Evolutionary conservation across 2,797 vertebrate genomes (phyloP).

Genomic region (Glyptemys insculpta): DNA sequence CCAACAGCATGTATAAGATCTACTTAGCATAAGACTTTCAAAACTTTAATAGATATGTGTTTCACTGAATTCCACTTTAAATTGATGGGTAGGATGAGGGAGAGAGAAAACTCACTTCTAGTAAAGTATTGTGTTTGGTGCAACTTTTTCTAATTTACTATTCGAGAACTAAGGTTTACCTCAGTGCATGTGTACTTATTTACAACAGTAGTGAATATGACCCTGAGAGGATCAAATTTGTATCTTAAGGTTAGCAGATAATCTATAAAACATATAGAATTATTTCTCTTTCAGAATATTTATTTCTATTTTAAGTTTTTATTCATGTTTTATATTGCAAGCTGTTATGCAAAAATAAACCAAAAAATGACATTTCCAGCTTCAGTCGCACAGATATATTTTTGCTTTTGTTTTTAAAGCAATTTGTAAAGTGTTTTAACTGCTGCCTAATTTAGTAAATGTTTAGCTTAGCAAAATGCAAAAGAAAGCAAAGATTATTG

Average conservation of each 20-base stretch:
- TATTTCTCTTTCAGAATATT: background rate
- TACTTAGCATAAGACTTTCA: background rate
- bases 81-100: accelerated
- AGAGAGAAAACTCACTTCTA: background rate
- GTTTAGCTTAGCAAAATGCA: slow-evolving; percentile 25
- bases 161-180: background rate
- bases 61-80: background rate
- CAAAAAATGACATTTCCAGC: slow-evolving; percentile 25
- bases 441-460: slow-evolving; percentile 53
- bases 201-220: background rate
- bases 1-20: accelerated
- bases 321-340: slow-evolving; percentile 32
- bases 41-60: background rate
- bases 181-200: background rate
- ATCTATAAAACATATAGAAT: background rate
- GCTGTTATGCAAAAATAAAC: slow-evolving; percentile 14
- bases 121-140: background rate
- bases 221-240: background rate
- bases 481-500: slow-evolving; percentile 55
- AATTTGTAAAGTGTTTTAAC: slow-evolving; percentile 63
- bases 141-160: background rate
- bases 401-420: slow-evolving; percentile 66
- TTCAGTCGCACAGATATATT: slow-evolving; percentile 8
- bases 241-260: background rate
- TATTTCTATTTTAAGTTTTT: background rate